Percentiles rank a stretch among this genome's conserved stretches.
Conservation (phyloP, 2,113 vertebrate species). For the Pitta sordida region DNA sequence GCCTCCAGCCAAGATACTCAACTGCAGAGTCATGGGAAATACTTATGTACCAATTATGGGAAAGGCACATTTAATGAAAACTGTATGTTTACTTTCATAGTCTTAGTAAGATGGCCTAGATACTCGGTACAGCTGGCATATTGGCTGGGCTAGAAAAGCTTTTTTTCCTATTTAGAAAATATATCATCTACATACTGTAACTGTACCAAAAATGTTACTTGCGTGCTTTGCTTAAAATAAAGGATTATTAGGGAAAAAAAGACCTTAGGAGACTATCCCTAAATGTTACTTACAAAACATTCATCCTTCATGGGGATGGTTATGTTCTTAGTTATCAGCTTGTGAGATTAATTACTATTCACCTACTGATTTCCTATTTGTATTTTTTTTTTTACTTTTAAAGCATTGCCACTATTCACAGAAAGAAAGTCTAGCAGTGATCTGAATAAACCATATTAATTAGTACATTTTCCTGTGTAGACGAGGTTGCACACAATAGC, state of each 20-base stretch:
- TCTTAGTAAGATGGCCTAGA: slow-evolving; percentile 66
- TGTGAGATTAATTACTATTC: background rate
- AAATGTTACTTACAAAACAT: background rate
- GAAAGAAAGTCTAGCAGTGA: slow-evolving; percentile 24
- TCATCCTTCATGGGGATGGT: accelerated
- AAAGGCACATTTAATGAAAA: slow-evolving; percentile 76
- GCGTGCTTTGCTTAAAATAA: background rate
- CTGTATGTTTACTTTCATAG: slow-evolving; percentile 72
- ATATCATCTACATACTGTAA: slow-evolving; percentile 27
- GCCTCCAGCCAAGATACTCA: slow-evolving; percentile 75
- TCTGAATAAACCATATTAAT: slow-evolving; percentile 34
- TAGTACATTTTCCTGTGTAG: slow-evolving; percentile 26
- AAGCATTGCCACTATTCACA: background rate
- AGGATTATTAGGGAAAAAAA: background rate
- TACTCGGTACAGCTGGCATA: slow-evolving; percentile 61
- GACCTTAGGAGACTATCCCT: background rate
- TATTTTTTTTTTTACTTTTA: slow-evolving; percentile 31
- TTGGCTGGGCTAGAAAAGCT: slow-evolving; percentile 51
- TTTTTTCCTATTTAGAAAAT: slow-evolving; percentile 42
- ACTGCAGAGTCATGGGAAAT: slow-evolving; percentile 80
- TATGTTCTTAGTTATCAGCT: background rate
- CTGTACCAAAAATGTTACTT: slow-evolving; percentile 6
- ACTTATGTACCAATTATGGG: slow-evolving; percentile 73
- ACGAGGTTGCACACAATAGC: slow-evolving; percentile 11
- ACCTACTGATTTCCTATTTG: background rate